Percentiles rank a stretch among this genome's conserved stretches.
These are phyloP conservation scores for Altica lythri DNA, from an alignment of 2,888 invertebrate genomes.

Conservation along the genomic window DNA sequence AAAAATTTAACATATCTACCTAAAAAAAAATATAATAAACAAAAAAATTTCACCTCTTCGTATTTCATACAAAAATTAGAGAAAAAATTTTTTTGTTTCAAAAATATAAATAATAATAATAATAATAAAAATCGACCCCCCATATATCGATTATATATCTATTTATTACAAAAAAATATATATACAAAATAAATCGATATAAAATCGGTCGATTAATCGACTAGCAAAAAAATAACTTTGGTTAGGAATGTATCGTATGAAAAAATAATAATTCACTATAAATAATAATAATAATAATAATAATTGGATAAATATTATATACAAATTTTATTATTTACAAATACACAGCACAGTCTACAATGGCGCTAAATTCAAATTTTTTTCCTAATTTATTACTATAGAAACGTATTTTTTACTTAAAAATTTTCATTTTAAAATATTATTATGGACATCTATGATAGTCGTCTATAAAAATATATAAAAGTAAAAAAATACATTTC, in stretches of 20 bases:
- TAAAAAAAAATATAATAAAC: conserved; percentile 52
- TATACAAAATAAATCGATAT: too few species aligned
- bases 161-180: too few species aligned
- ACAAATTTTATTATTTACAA: conserved; percentile 40
- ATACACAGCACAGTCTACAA: conserved; percentile 55
- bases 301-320: conserved; percentile 49
- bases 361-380: conserved; percentile 46
- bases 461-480: too few species aligned
- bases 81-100: conserved; percentile 27
- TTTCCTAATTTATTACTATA: too few species aligned
- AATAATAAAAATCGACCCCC: conserved; percentile 13
- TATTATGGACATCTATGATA: too few species aligned
- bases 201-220: too few species aligned
- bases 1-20: conserved; percentile 51
- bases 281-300: conserved; percentile 45
- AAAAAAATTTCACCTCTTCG: conserved; percentile 35
- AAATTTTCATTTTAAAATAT: too few species aligned
- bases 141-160: too few species aligned
- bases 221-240: conserved; percentile 56
- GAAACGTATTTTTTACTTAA: too few species aligned
- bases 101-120: conserved; percentile 6
- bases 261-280: too few species aligned
- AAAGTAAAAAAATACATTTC: too few species aligned
- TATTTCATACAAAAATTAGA: conserved; percentile 39
- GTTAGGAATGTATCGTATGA: conserved; percentile 51